phyloP scores from a whole-genome alignment of 37 sponge, comb jelly and placozoan species.

The Spongia lamella region DNA sequence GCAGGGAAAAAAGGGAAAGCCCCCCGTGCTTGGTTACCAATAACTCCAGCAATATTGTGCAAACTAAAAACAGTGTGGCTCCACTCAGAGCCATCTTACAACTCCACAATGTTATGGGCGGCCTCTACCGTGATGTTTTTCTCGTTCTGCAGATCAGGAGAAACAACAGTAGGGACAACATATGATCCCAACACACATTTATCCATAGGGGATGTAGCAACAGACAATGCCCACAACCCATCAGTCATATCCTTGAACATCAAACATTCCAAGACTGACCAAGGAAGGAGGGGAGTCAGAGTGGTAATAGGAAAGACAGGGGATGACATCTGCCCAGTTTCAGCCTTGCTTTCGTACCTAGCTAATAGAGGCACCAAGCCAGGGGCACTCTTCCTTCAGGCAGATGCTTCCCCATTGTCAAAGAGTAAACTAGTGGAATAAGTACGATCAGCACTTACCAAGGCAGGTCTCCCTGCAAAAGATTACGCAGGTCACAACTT shows the following conservation, averaged over 20 bases:
- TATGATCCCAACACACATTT: not conserved
- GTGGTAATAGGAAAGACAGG: conserved; percentile 7
- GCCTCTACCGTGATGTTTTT: conserved; percentile 6
- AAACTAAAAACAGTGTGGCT: no score
- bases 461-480: not conserved
- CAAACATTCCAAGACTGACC: conserved; percentile 19
- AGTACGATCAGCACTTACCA: not conserved
- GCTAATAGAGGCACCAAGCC: not conserved
- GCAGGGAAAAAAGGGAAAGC: no score
- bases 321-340: conserved; percentile 12
- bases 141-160: conserved; percentile 3
- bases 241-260: not conserved
- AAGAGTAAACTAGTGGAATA: not conserved
- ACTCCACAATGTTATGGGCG: conserved; percentile 11
- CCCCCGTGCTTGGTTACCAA: no score
- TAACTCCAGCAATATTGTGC: no score
- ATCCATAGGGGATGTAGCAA: not conserved
- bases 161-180: not conserved
- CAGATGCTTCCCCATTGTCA: not conserved
- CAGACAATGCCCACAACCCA: not conserved
- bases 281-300: not conserved
- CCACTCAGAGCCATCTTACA: no score
- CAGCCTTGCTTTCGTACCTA: conserved; percentile 8
- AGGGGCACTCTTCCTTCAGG: conserved; percentile 14
- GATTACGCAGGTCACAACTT: conserved; percentile 16